Conservation (phyloP, 1,140 invertebrate species). For the Bombus breviceps region DNA sequence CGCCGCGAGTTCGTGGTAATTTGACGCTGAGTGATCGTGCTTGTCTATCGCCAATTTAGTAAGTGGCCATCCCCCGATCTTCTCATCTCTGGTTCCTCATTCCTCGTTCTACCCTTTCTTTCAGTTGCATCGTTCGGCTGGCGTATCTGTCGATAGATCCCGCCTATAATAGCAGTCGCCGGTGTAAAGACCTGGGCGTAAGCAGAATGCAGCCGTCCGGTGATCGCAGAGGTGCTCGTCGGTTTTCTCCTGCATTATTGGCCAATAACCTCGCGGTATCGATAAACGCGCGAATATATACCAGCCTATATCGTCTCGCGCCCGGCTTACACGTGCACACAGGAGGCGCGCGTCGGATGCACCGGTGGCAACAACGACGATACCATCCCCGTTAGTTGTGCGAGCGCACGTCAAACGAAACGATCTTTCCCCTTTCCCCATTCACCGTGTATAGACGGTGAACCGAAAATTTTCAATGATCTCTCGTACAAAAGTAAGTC, state of each 20-base stretch:
- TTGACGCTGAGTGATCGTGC: conserved; percentile 54
- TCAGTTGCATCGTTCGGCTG: neutral
- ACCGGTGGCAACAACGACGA: conserved; percentile 23
- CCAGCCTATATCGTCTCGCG: neutral
- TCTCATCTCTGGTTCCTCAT: conserved; percentile 7
- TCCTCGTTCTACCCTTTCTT: neutral
- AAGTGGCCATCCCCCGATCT: conserved; percentile 52
- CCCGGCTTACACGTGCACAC: neutral
- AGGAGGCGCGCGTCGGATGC: conserved; percentile 42
- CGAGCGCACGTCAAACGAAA: conserved; percentile 54
- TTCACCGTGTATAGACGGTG: neutral
- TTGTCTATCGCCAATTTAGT: conserved; percentile 67
- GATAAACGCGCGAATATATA: conserved; percentile 52
- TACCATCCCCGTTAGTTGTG: neutral
- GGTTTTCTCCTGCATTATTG: conserved; percentile 68
- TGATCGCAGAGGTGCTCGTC: conserved; percentile 25
- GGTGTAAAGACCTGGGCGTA: neutral
- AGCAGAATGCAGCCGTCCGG: conserved; percentile 10
- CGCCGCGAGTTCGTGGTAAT: conserved; percentile 25
- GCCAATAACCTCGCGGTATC: conserved; percentile 68
- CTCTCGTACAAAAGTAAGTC: neutral
- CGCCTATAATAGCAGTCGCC: conserved; percentile 7
- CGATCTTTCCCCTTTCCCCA: neutral
- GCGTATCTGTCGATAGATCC: conserved; percentile 24
- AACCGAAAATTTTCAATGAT: neutral